Base-by-base conservation (phyloP, 2,888 invertebrate species). In the Isotomurus palustris region DNA sequence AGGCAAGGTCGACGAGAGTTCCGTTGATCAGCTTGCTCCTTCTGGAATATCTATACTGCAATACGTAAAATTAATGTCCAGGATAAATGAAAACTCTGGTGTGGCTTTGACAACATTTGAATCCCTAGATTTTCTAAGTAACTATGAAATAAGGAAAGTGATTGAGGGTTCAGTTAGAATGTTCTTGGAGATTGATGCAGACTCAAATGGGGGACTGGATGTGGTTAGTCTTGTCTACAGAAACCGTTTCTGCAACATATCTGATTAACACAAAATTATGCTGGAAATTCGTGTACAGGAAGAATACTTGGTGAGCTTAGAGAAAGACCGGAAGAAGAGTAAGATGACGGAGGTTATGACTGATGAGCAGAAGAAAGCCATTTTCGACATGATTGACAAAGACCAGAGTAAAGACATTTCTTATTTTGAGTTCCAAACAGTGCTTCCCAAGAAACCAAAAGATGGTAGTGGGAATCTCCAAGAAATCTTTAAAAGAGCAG, bases 371-470 rank as follows among this genome's bases (percentile, higher is more conserved):
- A 51, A 55, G 38, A 28, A 54, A n/a, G 51, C 50, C 1, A 48
- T 57, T 32, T 63, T 63, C 40, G 43, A 21, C 1, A 21, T 45
- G 14, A 47, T 63, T 6, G 62, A 63, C 40, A 40, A 24, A 14
- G 55, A 63, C 25, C 21, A 47, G 21, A 56, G 57, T 54, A 57
- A 51, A 5, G 24, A 45, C 25, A 38, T 63, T 22, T 43, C 55
- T 2, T 63, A 52, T 29, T 14, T 38, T n/a, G 62, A 63, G 36
- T 63, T 63, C 41, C 62, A 60, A 45, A 44, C 40, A 3, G 40
- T 52, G 1, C 35, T 63, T 3, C 62, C 62, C 0, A 44, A 50
- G 19, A 36, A 50, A 29, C 51, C 51, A 1, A 54, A 51, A 19
- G 35, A 51, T 19, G 24, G 52, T 8, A 41, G 22, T 2, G 57